Percentiles rank a stretch among this genome's conserved stretches.
Conservation (phyloP, 2,113 vertebrate genomes). For the Tragelaphus imberbis region DNA sequence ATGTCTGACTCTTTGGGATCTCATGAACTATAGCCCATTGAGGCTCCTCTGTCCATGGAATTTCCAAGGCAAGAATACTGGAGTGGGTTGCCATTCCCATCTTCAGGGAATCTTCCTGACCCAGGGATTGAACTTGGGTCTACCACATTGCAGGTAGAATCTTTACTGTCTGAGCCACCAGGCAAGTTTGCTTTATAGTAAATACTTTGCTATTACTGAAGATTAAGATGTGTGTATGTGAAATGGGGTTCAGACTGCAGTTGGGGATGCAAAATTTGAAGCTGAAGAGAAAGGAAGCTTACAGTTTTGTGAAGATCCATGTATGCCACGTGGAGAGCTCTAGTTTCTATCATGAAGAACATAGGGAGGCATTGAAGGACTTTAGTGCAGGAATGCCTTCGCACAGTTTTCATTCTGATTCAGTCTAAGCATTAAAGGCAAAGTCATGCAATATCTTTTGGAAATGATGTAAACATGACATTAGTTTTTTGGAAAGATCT, state of each 20-base stretch:
- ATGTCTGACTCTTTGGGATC: not conserved
- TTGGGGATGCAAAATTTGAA: not conserved
- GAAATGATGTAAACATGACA: conserved; percentile 11
- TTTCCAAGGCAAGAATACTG: not conserved
- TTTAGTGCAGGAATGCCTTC: not conserved
- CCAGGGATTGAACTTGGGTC: not conserved
- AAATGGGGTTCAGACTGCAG: not conserved
- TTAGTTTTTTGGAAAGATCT: conserved; percentile 42
- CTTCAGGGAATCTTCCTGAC: not conserved
- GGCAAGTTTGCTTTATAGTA: not conserved
- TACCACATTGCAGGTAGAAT: not conserved
- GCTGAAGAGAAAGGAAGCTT: not conserved
- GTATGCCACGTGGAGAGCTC: not conserved
- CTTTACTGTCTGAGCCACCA: not conserved
- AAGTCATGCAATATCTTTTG: not conserved
- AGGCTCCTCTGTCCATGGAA: not conserved
- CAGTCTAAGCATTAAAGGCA: not conserved
- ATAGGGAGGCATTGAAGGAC: not conserved
- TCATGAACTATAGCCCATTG: not conserved
- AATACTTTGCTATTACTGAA: not conserved
- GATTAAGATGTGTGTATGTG: not conserved
- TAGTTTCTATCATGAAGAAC: not conserved
- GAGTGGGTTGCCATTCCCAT: not conserved
- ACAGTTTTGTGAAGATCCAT: not conserved
- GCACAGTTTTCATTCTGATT: not conserved